Conservation (phyloP, 1,140 invertebrate genomes). For the Bombus waltoni region DNA sequence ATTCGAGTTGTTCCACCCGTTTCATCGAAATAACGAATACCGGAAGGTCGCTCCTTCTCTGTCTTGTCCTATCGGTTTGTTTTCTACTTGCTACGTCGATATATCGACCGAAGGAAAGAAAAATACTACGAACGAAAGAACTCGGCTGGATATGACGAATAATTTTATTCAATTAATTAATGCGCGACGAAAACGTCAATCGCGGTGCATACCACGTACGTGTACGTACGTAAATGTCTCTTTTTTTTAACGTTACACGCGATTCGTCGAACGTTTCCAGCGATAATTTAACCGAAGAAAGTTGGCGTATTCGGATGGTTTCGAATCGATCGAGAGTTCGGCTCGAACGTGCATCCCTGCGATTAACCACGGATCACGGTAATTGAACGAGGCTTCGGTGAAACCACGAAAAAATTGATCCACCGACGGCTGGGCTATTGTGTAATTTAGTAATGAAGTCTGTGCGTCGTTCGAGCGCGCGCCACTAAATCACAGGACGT, state of each 20-base stretch:
- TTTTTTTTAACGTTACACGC: not conserved
- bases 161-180: too few species aligned
- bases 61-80: not conserved
- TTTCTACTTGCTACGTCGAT: not conserved
- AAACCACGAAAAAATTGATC: slow-evolving; percentile 67
- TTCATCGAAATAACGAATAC: not conserved
- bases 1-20: not conserved
- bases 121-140: too few species aligned
- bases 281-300: not conserved
- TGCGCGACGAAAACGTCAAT: not conserved
- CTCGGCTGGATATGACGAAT: too few species aligned
- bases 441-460: slow-evolving; percentile 80
- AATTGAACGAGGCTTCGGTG: slow-evolving; percentile 51
- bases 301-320: not conserved
- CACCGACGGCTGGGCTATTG: slow-evolving; percentile 65
- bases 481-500: slow-evolving; percentile 77
- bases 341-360: not conserved
- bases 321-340: not conserved
- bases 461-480: slow-evolving; percentile 70
- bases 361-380: slow-evolving; percentile 45
- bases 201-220: too few species aligned
- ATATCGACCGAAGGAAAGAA: too few species aligned
- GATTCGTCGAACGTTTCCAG: too few species aligned
- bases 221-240: not conserved
- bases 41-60: not conserved